Evolutionary conservation across 2,797 vertebrate genomes (phyloP), one percentile per base, ranked within the genome.

Genomic region (Lacerta bilineata): DNA sequence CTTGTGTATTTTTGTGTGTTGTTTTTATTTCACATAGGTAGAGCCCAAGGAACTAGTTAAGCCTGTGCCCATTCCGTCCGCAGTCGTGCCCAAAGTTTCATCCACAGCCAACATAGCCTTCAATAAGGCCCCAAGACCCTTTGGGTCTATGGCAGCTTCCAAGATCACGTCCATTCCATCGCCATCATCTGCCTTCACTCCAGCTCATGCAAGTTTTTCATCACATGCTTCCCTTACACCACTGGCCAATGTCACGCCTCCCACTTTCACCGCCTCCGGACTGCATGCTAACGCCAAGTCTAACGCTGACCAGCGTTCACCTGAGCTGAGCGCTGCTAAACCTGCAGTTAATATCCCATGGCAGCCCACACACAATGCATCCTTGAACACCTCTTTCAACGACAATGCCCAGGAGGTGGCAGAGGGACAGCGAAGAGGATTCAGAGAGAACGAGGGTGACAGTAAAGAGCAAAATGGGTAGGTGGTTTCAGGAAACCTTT

Each of bases 111-210:
- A 88, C 81, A 93, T 96, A 86, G 97, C 98, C 76, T 99, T 98
- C 98, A 99, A 99, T 98, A 99, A 99, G 97, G 98, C 98, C 1
- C 98, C 99, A 43, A 97, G 98, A 91, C 98, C 99, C 0, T 99
- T 99, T 88, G 99, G 98, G 76, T 97, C 97, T 0, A 92, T 97
- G 80, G 94, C 97, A 86, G 93, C 96, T 93, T 94, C 98, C 93
- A 98, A 97, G 96, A 96, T 98, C 92, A 98, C 98, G 89, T 98
- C 98, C 96, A 99, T 99, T 93, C 98, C 99, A 66, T 99, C 99
- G 59, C 98, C 98, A 4, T 98, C 98, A 41, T 99, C 99, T 0
- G 99, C 98, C 96, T 99, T 99, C 96, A 98, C 98, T 84, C 98
- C 98, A n/a, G 97, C 98, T 69, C 96, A 97, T 46, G 94, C 96